phyloP scores from a whole-genome alignment of 2,888 invertebrate species.

The Xanthia icteritia region DNA sequence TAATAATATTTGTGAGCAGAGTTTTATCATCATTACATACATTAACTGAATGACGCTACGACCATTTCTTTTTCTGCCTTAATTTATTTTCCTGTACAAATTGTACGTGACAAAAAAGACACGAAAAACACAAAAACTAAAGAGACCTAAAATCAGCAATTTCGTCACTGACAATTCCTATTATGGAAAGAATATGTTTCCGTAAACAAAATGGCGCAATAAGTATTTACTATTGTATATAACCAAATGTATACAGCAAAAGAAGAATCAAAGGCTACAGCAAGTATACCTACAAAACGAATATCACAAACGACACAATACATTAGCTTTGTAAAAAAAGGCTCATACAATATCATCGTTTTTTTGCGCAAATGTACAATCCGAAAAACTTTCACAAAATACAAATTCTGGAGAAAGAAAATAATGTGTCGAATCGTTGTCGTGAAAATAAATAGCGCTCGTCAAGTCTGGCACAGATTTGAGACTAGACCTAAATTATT shows the following conservation, averaged over 20 bases:
- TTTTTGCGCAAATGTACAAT: slow-evolving; percentile 39
- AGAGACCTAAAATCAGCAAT: neutral
- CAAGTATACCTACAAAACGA: neutral
- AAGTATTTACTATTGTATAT: neutral
- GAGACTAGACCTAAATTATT: neutral
- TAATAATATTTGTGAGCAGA: neutral
- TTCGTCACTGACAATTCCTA: neutral
- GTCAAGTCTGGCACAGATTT: slow-evolving; percentile 15
- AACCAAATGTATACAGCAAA: neutral
- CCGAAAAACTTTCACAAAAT: slow-evolving; percentile 48
- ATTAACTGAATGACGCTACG: neutral
- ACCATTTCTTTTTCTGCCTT: neutral
- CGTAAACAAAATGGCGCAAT: neutral
- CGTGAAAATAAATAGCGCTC: slow-evolving; percentile 34
- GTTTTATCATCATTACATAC: neutral
- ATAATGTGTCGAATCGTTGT: slow-evolving; percentile 48
- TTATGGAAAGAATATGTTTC: neutral
- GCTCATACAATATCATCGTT: slow-evolving; percentile 6
- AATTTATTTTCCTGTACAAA: neutral
- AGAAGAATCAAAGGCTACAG: neutral
- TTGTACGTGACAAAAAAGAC: neutral
- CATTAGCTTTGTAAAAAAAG: slow-evolving; percentile 35
- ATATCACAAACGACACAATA: slow-evolving; percentile 7
- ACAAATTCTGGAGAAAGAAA: slow-evolving; percentile 43
- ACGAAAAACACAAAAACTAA: too few species aligned